phyloP scores from a whole-genome alignment of 2,113 vertebrate genomes.

The Limanda limanda region DNA sequence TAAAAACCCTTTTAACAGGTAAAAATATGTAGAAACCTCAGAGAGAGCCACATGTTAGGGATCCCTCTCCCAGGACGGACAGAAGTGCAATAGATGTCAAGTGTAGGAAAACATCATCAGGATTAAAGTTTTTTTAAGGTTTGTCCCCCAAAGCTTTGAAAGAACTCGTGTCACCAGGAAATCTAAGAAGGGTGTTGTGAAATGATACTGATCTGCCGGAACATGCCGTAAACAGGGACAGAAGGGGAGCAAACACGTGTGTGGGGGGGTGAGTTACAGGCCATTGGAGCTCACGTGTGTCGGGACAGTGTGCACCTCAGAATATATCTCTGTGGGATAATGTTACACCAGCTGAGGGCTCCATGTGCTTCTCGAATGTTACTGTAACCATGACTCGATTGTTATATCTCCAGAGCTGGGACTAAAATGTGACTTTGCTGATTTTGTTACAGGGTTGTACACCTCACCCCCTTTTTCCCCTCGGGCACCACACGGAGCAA shows the following conservation, averaged over 20 bases:
- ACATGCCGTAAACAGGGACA: conserved; percentile 51
- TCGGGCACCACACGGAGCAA: conserved; percentile 21
- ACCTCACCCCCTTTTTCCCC: neutral
- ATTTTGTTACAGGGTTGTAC: conserved; percentile 49
- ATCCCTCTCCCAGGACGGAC: no score
- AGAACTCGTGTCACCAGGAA: conserved; percentile 55
- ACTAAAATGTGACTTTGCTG: neutral
- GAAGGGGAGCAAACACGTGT: neutral
- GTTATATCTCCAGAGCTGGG: neutral
- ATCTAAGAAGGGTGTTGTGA: conserved; percentile 71
- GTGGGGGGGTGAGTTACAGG: conserved; percentile 27
- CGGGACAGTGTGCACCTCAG: neutral
- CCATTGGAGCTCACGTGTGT: neutral
- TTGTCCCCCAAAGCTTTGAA: conserved; percentile 14
- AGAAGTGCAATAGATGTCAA: no score
- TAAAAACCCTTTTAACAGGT: no score
- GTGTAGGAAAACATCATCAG: no score
- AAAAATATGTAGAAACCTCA: no score
- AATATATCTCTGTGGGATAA: neutral
- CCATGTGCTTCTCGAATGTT: neutral
- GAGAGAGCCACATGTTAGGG: no score
- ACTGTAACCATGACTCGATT: neutral
- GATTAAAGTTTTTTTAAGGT: no score
- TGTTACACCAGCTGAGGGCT: conserved; percentile 8
- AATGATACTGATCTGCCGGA: conserved; percentile 52